Base-by-base conservation (phyloP, 2,113 vertebrate genomes). In the Hippoglossus stenolepis region DNA sequence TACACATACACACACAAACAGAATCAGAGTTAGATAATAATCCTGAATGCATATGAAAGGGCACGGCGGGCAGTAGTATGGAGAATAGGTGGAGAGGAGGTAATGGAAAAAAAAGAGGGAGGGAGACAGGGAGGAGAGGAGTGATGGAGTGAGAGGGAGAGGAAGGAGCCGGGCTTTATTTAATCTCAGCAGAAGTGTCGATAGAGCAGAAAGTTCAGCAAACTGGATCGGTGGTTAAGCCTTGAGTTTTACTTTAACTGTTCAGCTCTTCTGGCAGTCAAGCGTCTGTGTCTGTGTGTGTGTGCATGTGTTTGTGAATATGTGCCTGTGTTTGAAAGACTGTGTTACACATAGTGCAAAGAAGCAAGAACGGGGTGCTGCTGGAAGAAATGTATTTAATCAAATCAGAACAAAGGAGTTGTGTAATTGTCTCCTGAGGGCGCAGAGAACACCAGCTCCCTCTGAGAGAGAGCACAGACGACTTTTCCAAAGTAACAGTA, bases 151-250 rank as follows among this genome's bases (percentile, higher is more conserved):
- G 62, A 87, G 75, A 63, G 71, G 23, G 65, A 89, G 63, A 82
- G 84, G 78, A 82, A 88, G 83, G 79, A 87, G 87, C 82, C 49
- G 0, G 75, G 89, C 86, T 93, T 93, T 91, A 90, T 92, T 91
- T 93, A 91, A 91, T 93, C 91, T 93, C 75, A 77, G 85, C 85
- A 89, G 84, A 92, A 92, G 91, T 91, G 90, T 91, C 85, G 82
- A 91, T 91, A 88, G 90, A 91, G 92, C 89, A 90, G 89, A 92
- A 92, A 92, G 92, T 92, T 93, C 89, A 91, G 90, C 88, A 93
- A 90, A 79, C 91, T 88, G 92, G 89, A 92, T 92, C 90, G 86
- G 75, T 88, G 90, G 87, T 83, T 89, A 90, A 93, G 90, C 90
- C 70, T 87, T 26, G 74, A 90, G 85, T 92, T 92, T 92, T 88